Evolutionary conservation across 2,888 invertebrate genomes (phyloP).

Genomic region (Torymus aiolomorphi): DNA sequence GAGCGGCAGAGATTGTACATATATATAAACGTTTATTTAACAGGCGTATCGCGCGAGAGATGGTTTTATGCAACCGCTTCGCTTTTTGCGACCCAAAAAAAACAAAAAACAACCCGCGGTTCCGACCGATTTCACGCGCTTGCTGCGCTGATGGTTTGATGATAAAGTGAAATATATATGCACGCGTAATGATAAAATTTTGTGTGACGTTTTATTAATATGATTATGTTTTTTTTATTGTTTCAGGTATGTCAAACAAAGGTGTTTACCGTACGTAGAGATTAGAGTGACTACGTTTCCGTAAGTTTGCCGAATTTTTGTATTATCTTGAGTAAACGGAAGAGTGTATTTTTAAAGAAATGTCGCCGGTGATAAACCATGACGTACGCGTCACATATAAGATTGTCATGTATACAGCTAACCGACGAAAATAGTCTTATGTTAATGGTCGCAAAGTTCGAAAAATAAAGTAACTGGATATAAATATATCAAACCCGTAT

Average conservation of each 20-base stretch:
- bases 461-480: too few species aligned
- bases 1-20: neutral
- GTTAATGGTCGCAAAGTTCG: too few species aligned
- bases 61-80: neutral
- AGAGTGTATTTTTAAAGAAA: too few species aligned
- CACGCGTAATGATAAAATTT: neutral
- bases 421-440: too few species aligned
- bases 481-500: too few species aligned
- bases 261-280: too few species aligned
- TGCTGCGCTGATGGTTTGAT: too few species aligned
- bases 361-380: too few species aligned
- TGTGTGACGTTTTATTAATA: neutral
- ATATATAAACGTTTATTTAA: neutral
- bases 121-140: too few species aligned
- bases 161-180: neutral
- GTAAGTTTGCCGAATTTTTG: neutral
- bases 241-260: constrained; percentile 26
- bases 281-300: neutral
- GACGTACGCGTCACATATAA: too few species aligned
- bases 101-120: neutral
- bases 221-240: constrained; percentile 11
- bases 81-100: neutral
- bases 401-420: too few species aligned
- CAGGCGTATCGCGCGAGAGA: constrained; percentile 18
- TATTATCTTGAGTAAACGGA: neutral